Evolutionary conservation across 2,888 invertebrate genomes (phyloP), one percentile per base, ranked within the genome.

Genomic region (Lamellibrachia columna): DNA sequence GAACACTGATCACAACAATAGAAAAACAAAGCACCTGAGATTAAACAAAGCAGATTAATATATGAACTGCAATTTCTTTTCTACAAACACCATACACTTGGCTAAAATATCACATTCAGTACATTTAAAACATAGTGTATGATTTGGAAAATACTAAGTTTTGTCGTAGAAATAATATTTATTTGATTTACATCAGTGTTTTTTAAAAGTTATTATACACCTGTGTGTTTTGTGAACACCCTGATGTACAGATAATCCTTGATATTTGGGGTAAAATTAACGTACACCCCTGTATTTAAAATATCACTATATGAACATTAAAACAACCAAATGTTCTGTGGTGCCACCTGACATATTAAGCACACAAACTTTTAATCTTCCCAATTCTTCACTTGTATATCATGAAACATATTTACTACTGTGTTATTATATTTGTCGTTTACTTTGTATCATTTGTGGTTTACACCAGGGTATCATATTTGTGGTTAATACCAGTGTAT

Each of bases 111-210:
- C 75, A 75, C 75, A 75, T 75, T 75, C 75, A 22, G 15, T 75
- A 75, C 75, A 75, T 75, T 75, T 75, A 75, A 15, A 75, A 40
- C 75, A 22, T 75, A 75, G 75, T 15, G 75, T 75, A 75, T 15
- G 75, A 75, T 22, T 75, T 75, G 75, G 75, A 75, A 75, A 75
- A 75, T 75, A 75, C 75, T n/a, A 75, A 75, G 22, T 75, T 75
- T 75, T 75, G 75, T 15, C 15, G 22, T 75, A 75, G 22, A 75
- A 15, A 75, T 75, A 15, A 40, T 15, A 15, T 75, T 9, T 55
- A 55, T 55, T 55, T 55, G 9, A 55, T 55, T 55, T 55, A 55
- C 55, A 55, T 55, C 0, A 55, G 7, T 55, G 55, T 55, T 60
- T 60, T 75, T 75, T 15, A 75, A 22, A 4, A 22, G 15, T 75